Evolutionary conservation across 1,140 invertebrate species (phyloP).

Genomic region (Saccostrea glomerata): DNA sequence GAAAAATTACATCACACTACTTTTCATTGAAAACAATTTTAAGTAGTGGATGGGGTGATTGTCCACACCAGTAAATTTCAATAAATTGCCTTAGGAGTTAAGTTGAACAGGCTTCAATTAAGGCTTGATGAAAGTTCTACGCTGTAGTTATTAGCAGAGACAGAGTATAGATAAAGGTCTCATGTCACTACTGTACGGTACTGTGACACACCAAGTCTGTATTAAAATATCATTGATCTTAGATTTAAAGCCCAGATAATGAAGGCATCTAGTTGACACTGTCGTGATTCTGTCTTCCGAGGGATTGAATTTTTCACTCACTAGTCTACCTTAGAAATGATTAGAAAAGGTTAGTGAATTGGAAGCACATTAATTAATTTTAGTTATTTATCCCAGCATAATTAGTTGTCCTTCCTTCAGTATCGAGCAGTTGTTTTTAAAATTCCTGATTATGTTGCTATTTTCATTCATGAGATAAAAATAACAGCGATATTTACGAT

Average conservation of each 20-base stretch:
- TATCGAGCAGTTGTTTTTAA: background rate
- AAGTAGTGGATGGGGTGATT: background rate
- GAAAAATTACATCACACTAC: background rate
- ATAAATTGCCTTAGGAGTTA: background rate
- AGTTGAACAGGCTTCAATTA: background rate
- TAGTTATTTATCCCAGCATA: too few species aligned
- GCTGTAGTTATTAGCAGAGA: background rate
- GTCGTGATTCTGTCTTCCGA: background rate
- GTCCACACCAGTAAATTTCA: background rate
- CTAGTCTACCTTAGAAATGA: slow-evolving; percentile 3
- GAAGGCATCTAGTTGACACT: background rate
- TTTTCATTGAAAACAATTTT: background rate
- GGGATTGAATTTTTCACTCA: background rate
- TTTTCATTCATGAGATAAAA: background rate
- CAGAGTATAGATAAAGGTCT: background rate
- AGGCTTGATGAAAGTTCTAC: background rate
- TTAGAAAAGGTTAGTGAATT: background rate
- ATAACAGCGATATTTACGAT: background rate
- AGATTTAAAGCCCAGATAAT: slow-evolving; percentile 24
- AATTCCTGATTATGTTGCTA: background rate
- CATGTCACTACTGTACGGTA: background rate
- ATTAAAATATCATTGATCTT: slow-evolving; percentile 17
- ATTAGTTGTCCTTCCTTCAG: background rate
- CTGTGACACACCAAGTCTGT: background rate
- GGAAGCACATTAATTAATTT: background rate